These are phyloP conservation scores for Patella ulyssiponensis DNA, from an alignment of 2,888 invertebrate species.

Conservation along the genomic window DNA sequence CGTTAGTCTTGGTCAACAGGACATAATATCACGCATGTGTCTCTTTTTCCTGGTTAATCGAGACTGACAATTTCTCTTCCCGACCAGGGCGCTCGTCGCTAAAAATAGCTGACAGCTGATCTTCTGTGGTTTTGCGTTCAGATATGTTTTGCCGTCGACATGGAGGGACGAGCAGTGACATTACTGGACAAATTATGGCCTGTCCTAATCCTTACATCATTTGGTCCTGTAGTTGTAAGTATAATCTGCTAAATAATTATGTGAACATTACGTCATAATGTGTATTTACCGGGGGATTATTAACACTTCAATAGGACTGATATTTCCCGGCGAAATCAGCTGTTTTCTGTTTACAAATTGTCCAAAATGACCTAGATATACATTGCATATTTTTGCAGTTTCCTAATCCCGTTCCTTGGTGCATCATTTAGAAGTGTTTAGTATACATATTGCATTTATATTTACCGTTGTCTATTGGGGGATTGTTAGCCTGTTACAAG, in stretches of 20 bases:
- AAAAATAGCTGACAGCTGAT: slow-evolving; percentile 9
- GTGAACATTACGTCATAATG: neutral
- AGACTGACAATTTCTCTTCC: too few species aligned
- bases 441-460: too few species aligned
- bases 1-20: too few species aligned
- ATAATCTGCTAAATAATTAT: neutral
- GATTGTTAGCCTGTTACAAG: too few species aligned
- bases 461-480: too few species aligned
- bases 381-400: neutral
- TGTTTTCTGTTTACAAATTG: slow-evolving; percentile 4
- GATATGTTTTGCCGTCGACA: neutral
- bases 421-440: too few species aligned
- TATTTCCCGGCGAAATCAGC: neutral
- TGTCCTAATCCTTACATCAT: neutral
- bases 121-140: neutral
- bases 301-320: too few species aligned
- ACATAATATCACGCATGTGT: too few species aligned
- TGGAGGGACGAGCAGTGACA: neutral
- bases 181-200: neutral
- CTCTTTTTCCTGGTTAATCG: too few species aligned
- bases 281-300: too few species aligned
- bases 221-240: neutral
- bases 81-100: neutral
- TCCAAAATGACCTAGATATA: neutral
- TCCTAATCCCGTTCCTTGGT: too few species aligned